A percentile compares a stretch with the other conserved stretches of the same genome.
Conservation (phyloP, 1,140 invertebrate species). For the Tetragnatha versicolor region DNA sequence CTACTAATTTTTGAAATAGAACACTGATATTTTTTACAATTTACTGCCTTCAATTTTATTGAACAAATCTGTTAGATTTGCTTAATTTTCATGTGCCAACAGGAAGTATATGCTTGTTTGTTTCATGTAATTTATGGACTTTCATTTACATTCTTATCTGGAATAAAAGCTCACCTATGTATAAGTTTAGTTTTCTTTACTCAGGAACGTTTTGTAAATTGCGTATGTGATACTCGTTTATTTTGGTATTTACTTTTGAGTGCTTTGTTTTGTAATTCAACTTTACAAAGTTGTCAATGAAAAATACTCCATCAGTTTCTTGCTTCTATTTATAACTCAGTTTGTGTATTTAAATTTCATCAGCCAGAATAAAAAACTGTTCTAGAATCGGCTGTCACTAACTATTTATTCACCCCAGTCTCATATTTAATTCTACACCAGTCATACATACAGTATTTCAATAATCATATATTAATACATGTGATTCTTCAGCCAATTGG, state of each 20-base stretch:
- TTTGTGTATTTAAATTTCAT: too few relatives aligned
- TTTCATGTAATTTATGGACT: not conserved
- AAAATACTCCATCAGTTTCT: not conserved
- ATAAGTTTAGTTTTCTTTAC: conserved; percentile 22
- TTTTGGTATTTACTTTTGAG: not conserved
- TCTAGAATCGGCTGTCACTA: too few relatives aligned
- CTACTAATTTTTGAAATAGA: not conserved
- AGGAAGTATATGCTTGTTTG: not conserved
- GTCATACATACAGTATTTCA: too few relatives aligned
- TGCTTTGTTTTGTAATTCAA: not conserved
- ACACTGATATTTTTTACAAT: conserved; percentile 21
- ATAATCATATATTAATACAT: too few relatives aligned
- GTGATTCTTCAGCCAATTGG: too few relatives aligned
- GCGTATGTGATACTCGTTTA: conserved; percentile 19
- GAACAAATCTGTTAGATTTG: conserved; percentile 14
- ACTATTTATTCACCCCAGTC: too few relatives aligned
- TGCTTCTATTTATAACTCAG: too few relatives aligned
- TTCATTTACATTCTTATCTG: not conserved
- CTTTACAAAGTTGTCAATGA: not conserved
- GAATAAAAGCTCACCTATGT: not conserved
- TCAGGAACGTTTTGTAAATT: conserved; percentile 41
- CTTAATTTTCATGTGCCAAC: conserved; percentile 49
- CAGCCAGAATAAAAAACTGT: too few relatives aligned
- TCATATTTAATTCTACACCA: too few relatives aligned
- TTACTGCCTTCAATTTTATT: conserved; percentile 29